Evolutionary conservation across 1,140 invertebrate species (phyloP).

Genomic region (Drosophila asahinai): DNA sequence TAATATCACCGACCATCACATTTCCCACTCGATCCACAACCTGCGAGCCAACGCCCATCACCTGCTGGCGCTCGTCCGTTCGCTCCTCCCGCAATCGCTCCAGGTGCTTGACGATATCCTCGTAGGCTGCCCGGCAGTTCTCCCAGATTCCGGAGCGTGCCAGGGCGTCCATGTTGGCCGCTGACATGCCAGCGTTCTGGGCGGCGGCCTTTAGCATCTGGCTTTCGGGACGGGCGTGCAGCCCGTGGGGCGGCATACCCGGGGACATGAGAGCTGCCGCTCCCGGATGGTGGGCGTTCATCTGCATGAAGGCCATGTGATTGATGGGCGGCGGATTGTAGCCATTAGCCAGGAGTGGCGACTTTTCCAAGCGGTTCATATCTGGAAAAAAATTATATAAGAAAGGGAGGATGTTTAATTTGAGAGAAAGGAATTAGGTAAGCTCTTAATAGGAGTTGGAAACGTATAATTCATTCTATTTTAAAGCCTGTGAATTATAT

Average conservation of each 20-base stretch:
- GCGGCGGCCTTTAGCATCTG: conserved; percentile 92
- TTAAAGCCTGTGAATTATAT: background rate
- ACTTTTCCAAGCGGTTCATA: conserved; percentile 95
- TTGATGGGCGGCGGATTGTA: conserved; percentile 97
- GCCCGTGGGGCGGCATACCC: conserved; percentile 93
- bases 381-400: conserved; percentile 86
- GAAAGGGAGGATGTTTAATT: conserved; percentile 19
- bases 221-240: conserved; percentile 89
- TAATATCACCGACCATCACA: conserved; percentile 87
- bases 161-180: conserved; percentile 93
- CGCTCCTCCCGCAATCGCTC: conserved; percentile 95
- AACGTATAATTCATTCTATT: background rate
- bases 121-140: conserved; percentile 96
- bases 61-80: conserved; percentile 88
- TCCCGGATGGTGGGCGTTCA: conserved; percentile 89
- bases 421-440: conserved; percentile 15
- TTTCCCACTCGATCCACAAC: conserved; percentile 86
- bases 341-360: conserved; percentile 95
- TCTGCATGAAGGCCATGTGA: conserved; percentile 95
- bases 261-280: conserved; percentile 93
- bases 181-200: conserved; percentile 86
- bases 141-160: conserved; percentile 96
- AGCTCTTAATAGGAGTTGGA: background rate
- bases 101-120: conserved; percentile 96
- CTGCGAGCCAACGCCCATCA: conserved; percentile 84